These are phyloP conservation scores for Myocastor coypus DNA, from an alignment of 2,113 vertebrate genomes.

Conservation along the genomic window DNA sequence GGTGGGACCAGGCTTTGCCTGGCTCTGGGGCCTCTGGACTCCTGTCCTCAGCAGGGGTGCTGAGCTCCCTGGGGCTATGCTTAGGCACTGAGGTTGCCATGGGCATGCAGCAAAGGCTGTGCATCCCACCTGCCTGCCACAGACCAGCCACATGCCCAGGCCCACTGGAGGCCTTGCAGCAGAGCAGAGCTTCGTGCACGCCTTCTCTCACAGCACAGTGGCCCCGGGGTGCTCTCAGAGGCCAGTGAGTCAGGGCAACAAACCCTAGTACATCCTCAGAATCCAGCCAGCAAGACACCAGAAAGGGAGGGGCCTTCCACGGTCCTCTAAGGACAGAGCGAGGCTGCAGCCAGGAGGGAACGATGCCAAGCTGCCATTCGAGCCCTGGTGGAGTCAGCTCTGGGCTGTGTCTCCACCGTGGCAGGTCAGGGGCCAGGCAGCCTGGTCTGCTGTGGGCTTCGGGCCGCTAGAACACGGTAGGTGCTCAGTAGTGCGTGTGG, in stretches of 20 bases:
- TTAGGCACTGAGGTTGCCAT: background rate
- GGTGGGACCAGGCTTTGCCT: background rate
- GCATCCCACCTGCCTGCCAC: rapidly evolving
- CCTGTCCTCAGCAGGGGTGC: too few relatives aligned
- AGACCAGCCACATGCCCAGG: background rate
- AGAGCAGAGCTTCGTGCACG: rapidly evolving
- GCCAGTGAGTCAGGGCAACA: background rate
- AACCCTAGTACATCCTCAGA: rapidly evolving
- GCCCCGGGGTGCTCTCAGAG: background rate
- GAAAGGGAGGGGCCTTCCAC: too few relatives aligned
- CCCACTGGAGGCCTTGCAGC: too few relatives aligned
- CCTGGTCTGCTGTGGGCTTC: rapidly evolving
- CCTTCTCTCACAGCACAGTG: background rate
- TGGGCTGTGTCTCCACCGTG: rapidly evolving
- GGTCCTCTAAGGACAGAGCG: rapidly evolving
- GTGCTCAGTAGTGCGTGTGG: rapidly evolving
- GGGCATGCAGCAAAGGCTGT: background rate
- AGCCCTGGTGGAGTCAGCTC: rapidly evolving
- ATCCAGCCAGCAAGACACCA: rapidly evolving
- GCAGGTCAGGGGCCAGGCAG: background rate
- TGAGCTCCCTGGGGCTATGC: background rate
- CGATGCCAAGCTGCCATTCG: rapidly evolving
- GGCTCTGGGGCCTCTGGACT: background rate
- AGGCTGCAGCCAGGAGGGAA: rapidly evolving
- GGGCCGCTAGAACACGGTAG: background rate